Percentiles rank a stretch among this genome's conserved stretches.
These are phyloP conservation scores for Augochlorella aurata DNA, from an alignment of 2,888 invertebrate genomes.

Conservation along the genomic window DNA sequence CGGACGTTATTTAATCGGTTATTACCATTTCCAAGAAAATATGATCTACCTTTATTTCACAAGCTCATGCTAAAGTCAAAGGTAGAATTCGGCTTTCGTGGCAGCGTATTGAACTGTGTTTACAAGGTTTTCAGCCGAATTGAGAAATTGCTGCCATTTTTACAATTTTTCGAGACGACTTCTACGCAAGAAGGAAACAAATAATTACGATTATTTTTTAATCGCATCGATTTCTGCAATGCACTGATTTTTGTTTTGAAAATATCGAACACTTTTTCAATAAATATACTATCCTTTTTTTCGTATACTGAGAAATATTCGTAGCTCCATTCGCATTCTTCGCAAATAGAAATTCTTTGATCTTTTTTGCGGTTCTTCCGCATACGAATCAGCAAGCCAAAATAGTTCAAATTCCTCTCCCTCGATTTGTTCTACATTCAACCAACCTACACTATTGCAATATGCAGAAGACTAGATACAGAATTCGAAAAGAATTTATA, in stretches of 20 bases:
- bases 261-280: too few species aligned
- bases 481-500: too few species aligned
- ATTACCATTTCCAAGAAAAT: too few species aligned
- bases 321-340: neutral
- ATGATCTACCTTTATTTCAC: neutral
- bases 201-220: too few species aligned
- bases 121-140: neutral
- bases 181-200: too few species aligned
- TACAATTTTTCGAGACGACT: too few species aligned
- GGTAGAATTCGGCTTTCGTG: too few species aligned
- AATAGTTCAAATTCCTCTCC: neutral
- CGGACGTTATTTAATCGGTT: neutral
- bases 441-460: neutral
- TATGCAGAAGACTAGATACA: too few species aligned
- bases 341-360: neutral
- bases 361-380: neutral
- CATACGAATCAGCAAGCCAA: neutral
- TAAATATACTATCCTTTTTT: neutral
- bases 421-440: neutral
- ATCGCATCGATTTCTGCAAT: too few species aligned
- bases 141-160: neutral
- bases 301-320: neutral
- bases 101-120: neutral
- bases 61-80: too few species aligned
- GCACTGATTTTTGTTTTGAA: too few species aligned